Evolutionary conservation across 2,888 invertebrate genomes (phyloP).

Genomic region (Cosmopolites sordidus): DNA sequence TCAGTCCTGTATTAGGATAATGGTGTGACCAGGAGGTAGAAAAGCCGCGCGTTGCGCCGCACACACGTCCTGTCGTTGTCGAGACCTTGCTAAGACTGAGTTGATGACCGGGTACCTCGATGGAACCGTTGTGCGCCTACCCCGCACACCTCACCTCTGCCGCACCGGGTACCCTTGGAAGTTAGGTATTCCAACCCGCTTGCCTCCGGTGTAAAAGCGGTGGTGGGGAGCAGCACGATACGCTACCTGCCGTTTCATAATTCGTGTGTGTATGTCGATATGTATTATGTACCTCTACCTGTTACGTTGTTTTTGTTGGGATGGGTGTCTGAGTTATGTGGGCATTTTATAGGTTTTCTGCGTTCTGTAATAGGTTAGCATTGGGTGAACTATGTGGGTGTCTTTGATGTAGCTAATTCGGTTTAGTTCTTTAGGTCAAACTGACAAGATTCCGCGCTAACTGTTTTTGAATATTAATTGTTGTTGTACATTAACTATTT

Average conservation of each 20-base stretch:
- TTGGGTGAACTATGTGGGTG: neutral
- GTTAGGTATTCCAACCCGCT: conserved; percentile 42
- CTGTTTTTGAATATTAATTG: too few species aligned
- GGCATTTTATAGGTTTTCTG: conserved; percentile 15
- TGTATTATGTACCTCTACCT: conserved; percentile 12
- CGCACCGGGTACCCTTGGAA: conserved; percentile 37
- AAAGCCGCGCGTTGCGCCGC: neutral
- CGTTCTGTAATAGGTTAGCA: conserved; percentile 2
- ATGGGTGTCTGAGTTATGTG: conserved; percentile 12
- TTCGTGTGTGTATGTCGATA: conserved; percentile 7
- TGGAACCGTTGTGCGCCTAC: conserved; percentile 44
- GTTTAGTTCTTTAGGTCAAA: neutral
- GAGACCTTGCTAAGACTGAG: conserved; percentile 44
- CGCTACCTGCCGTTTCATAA: conserved; percentile 26
- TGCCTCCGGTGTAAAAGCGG: conserved; percentile 29
- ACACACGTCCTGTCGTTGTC: conserved; percentile 16
- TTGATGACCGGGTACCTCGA: conserved; percentile 48
- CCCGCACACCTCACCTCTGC: conserved; percentile 31
- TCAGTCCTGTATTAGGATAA: neutral
- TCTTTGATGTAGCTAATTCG: neutral
- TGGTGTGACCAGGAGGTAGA: neutral
- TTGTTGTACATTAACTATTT: too few species aligned
- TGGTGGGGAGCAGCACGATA: conserved; percentile 30
- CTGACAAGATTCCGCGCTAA: too few species aligned
- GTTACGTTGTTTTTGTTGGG: conserved; percentile 19